These are phyloP conservation scores for Lepidurus apus DNA, from an alignment of 1,140 invertebrate species.

Conservation along the genomic window DNA sequence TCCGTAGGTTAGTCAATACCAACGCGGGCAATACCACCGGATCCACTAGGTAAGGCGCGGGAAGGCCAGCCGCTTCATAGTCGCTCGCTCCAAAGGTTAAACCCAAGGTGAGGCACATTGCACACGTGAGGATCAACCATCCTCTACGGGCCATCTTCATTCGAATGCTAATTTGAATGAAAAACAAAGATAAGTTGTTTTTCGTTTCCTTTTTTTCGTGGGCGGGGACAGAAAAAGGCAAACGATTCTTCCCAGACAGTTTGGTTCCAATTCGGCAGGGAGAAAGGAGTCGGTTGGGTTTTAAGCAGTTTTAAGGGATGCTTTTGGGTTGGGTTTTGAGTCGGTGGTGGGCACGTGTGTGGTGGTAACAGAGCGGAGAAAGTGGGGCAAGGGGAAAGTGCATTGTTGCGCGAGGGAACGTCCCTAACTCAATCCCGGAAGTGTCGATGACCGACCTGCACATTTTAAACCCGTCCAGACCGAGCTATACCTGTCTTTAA, in stretches of 20 bases:
- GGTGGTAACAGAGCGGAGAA: background rate
- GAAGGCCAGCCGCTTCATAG: background rate
- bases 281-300: background rate
- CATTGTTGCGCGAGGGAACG: background rate
- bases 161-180: background rate
- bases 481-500: background rate
- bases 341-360: background rate
- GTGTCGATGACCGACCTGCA: slow-evolving; percentile 6
- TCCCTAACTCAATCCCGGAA: background rate
- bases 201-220: too few species aligned
- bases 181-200: too few species aligned
- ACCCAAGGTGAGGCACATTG: background rate
- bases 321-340: background rate
- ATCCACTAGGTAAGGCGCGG: background rate
- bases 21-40: background rate
- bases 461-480: background rate
- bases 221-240: too few species aligned
- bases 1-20: background rate
- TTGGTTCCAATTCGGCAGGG: background rate
- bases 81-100: background rate
- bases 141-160: background rate
- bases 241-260: background rate
- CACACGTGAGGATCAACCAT: background rate
- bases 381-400: slow-evolving; percentile 16
- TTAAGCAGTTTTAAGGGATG: too few species aligned